Percentiles rank a stretch among this genome's conserved stretches.
Evolutionary conservation across 2,888 invertebrate genomes (phyloP).

Genomic region (Polietes domitor): DNA sequence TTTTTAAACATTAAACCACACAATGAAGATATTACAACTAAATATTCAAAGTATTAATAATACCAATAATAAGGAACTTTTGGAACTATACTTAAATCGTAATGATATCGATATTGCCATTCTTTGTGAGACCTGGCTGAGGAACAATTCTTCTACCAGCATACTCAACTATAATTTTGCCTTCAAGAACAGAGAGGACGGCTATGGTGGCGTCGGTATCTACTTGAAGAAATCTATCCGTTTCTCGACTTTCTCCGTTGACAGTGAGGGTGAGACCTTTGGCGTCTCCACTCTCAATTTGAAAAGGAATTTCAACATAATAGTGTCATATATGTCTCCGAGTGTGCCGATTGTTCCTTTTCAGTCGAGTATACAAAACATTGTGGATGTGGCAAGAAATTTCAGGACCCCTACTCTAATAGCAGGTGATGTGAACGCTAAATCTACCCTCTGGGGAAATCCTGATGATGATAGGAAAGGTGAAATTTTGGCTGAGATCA

Average conservation of each 20-base stretch:
- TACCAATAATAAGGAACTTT: not conserved
- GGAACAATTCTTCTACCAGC: not conserved
- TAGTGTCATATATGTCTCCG: not conserved
- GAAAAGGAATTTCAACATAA: not conserved
- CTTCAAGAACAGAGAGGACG: not conserved
- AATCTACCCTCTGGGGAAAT: not conserved
- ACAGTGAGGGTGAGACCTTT: not conserved
- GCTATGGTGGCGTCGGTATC: not conserved
- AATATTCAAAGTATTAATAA: too few relatives aligned
- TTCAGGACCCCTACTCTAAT: not conserved
- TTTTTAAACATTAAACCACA: not conserved
- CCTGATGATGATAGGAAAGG: not conserved
- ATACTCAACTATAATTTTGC: not conserved
- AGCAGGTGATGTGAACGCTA: not conserved
- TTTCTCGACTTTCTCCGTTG: too few relatives aligned
- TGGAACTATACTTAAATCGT: not conserved
- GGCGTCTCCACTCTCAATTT: not conserved
- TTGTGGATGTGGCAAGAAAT: not conserved
- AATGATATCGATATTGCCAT: not conserved
- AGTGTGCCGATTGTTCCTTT: not conserved
- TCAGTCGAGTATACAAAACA: not conserved
- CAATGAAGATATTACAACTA: not conserved
- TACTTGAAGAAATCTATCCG: not conserved
- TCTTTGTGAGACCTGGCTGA: not conserved
- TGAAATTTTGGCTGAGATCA: too few relatives aligned